These are phyloP conservation scores for Subacronicta megacephala DNA, from an alignment of 2,888 invertebrate species.

Conservation along the genomic window DNA sequence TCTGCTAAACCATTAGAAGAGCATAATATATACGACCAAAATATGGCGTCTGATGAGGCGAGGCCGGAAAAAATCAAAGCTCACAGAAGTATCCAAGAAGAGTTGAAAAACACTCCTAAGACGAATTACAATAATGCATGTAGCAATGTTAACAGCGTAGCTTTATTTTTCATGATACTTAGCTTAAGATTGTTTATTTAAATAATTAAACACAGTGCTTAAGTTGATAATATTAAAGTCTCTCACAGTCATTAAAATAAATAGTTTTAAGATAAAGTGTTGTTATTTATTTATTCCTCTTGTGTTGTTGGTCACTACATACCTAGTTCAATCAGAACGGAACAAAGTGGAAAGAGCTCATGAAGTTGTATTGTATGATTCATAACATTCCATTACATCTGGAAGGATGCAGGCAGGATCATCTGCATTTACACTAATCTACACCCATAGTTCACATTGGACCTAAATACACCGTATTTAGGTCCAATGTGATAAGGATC, in stretches of 20 bases:
- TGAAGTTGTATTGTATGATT: too few species aligned
- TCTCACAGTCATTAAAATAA: constrained; percentile 86
- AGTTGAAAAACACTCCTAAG: constrained; percentile 47
- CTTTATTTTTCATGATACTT: constrained; percentile 60
- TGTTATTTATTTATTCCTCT: constrained; percentile 27
- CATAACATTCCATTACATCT: too few species aligned
- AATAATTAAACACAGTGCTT: constrained; percentile 52
- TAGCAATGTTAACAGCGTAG: constrained; percentile 59
- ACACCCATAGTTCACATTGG: too few species aligned
- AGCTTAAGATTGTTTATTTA: constrained; percentile 66
- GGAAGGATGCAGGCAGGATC: too few species aligned
- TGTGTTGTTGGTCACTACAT: not conserved
- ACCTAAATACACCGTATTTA: too few species aligned
- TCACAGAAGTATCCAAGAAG: constrained; percentile 74
- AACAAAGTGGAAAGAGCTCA: too few species aligned
- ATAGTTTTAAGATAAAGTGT: constrained; percentile 65
- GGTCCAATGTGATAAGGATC: too few species aligned
- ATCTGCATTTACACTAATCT: too few species aligned
- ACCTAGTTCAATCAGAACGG: too few species aligned
- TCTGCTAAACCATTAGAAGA: constrained; percentile 79
- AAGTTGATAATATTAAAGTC: constrained; percentile 67
- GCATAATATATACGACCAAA: constrained; percentile 67
- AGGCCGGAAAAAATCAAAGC: constrained; percentile 78
- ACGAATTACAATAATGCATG: constrained; percentile 58
- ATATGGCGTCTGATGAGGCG: constrained; percentile 84